phyloP scores from a whole-genome alignment of 2,797 vertebrate genomes.

The Cuculus canorus region DNA sequence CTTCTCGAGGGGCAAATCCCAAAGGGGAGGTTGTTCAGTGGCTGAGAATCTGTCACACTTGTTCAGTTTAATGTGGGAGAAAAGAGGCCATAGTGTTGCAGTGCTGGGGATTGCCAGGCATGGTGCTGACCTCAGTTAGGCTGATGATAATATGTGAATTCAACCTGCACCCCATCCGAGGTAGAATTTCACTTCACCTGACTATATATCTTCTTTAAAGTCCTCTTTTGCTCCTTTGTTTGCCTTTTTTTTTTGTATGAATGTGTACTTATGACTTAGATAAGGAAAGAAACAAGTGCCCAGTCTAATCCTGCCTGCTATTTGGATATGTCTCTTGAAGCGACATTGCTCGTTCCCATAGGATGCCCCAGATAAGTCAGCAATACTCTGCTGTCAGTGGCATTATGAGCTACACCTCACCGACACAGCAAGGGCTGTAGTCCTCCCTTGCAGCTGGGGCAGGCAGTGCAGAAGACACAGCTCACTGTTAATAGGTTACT shows the following conservation, averaged over 20 bases:
- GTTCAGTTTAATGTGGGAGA: background rate
- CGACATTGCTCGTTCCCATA: background rate
- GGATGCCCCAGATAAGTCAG: conserved; percentile 44
- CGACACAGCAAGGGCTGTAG: background rate
- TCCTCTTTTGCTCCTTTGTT: background rate
- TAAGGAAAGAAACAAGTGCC: conserved; percentile 16
- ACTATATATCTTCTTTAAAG: background rate
- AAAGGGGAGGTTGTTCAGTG: background rate
- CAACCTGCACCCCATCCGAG: rapidly evolving
- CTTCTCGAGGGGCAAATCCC: background rate
- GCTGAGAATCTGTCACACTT: background rate
- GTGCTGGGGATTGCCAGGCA: background rate
- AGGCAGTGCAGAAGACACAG: background rate
- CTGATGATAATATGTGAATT: background rate
- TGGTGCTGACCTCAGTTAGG: background rate
- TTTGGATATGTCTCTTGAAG: background rate
- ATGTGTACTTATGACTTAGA: background rate
- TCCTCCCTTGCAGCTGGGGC: background rate
- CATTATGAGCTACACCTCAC: background rate
- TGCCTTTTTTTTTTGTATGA: background rate
- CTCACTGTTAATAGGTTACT: background rate
- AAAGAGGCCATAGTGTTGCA: background rate
- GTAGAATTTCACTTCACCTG: background rate
- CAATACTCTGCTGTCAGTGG: background rate
- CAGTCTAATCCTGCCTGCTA: background rate